phyloP scores from a whole-genome alignment of 2,113 vertebrate genomes.

The Heliornis fulica region DNA sequence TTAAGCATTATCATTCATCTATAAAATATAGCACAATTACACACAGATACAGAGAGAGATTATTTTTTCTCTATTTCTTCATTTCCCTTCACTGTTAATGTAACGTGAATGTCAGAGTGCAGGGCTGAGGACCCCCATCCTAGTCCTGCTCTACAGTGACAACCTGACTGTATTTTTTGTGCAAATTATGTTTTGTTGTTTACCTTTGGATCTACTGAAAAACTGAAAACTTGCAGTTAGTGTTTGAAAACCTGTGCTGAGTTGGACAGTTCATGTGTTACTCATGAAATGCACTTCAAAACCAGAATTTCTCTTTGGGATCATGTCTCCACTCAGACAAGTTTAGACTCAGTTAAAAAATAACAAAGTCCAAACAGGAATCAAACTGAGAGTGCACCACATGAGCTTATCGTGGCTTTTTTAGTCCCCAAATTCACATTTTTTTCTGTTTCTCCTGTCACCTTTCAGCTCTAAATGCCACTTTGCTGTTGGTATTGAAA shows the following conservation, averaged over 20 bases:
- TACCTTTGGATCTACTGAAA: neutral
- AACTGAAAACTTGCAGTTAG: neutral
- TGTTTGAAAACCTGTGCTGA: neutral
- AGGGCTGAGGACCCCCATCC: neutral
- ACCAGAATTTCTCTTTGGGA: neutral
- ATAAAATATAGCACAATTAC: slow-evolving; percentile 38
- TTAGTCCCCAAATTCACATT: neutral
- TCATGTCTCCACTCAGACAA: neutral
- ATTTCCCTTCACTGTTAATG: neutral
- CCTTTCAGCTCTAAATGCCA: neutral
- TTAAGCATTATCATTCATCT: slow-evolving; percentile 31
- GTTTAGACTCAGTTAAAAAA: neutral
- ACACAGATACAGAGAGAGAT: neutral
- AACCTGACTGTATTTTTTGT: neutral
- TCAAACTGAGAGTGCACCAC: neutral
- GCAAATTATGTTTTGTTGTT: neutral
- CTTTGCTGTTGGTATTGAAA: neutral
- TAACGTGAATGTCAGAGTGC: neutral
- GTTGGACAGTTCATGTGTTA: neutral
- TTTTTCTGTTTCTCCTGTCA: neutral
- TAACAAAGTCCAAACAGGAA: neutral
- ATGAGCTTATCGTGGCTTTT: neutral
- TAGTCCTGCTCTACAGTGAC: neutral
- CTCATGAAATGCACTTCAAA: neutral
- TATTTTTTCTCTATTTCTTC: neutral